Conservation (phyloP, 1,140 invertebrate genomes). For the Meloidogyne chitwoodi region DNA sequence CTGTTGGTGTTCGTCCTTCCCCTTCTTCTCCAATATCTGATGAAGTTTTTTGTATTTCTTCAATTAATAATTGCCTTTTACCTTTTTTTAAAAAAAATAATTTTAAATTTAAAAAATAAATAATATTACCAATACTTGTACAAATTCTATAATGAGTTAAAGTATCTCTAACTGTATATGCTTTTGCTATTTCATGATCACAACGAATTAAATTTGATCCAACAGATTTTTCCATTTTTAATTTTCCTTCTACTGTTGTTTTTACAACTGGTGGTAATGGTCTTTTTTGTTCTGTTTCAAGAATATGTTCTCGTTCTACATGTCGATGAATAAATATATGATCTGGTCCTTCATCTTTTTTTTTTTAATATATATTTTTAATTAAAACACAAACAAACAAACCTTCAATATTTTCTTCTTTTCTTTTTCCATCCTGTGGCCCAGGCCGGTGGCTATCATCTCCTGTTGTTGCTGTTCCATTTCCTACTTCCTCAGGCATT, state of each 20-base stretch:
- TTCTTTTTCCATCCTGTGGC: background rate
- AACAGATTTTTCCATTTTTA: slow-evolving; percentile 49
- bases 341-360: background rate
- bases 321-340: slow-evolving; percentile 14
- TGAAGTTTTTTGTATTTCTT: slow-evolving; percentile 29
- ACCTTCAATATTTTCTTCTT: background rate
- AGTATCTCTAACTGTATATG: slow-evolving; percentile 46
- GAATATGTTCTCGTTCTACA: slow-evolving; percentile 1
- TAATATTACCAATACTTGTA: slow-evolving; percentile 32
- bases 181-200: slow-evolving; percentile 43
- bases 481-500: background rate
- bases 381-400: background rate
- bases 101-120: background rate
- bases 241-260: slow-evolving; percentile 44
- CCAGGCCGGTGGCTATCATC: background rate
- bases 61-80: slow-evolving; percentile 36
- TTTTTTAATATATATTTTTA: background rate
- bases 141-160: slow-evolving; percentile 41
- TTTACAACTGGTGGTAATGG: slow-evolving; percentile 38
- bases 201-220: slow-evolving; percentile 31
- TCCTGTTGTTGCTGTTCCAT: background rate
- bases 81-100: background rate
- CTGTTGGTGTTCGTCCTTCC: background rate
- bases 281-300: slow-evolving; percentile 13
- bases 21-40: slow-evolving; percentile 7